Evolutionary conservation across 2,888 invertebrate genomes (phyloP).

Genomic region (Ormyrus labotus): DNA sequence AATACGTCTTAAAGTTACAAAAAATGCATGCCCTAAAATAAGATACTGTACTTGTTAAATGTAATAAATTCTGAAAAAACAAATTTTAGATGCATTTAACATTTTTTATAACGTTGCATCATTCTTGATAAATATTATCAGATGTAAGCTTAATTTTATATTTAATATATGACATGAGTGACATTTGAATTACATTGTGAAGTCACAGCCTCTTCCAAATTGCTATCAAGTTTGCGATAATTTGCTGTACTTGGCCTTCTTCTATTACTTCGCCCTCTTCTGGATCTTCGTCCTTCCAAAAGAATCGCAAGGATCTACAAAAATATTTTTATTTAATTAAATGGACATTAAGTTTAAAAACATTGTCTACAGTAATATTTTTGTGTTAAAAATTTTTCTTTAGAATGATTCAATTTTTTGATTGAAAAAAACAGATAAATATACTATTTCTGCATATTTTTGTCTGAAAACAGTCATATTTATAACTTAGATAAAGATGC

Average conservation of each 20-base stretch:
- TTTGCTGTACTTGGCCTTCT: conserved; percentile 80
- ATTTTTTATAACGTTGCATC: not conserved
- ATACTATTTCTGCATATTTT: no score
- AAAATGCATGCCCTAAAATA: no score
- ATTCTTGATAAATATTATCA: not conserved
- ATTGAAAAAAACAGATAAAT: not conserved
- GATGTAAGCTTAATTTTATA: not conserved
- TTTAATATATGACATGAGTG: conserved; percentile 79
- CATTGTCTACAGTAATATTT: not conserved
- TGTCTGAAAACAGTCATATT: conserved; percentile 5
- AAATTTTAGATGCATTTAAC: not conserved
- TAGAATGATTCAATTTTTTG: not conserved
- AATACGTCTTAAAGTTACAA: no score
- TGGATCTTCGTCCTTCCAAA: conserved; percentile 79
- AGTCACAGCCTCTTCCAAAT: conserved; percentile 82
- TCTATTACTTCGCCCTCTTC: conserved; percentile 71
- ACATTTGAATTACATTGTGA: conserved; percentile 79
- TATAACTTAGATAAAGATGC: conserved; percentile 1
- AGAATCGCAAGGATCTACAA: conserved; percentile 80
- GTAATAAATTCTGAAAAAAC: no score
- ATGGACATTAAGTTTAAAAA: not conserved
- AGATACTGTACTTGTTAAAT: no score
- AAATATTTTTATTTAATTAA: conserved; percentile 1
- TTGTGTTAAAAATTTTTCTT: no score
- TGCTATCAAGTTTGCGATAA: conserved; percentile 82